Conservation (phyloP, 2,888 invertebrate genomes). For the Papilio demoleus region DNA sequence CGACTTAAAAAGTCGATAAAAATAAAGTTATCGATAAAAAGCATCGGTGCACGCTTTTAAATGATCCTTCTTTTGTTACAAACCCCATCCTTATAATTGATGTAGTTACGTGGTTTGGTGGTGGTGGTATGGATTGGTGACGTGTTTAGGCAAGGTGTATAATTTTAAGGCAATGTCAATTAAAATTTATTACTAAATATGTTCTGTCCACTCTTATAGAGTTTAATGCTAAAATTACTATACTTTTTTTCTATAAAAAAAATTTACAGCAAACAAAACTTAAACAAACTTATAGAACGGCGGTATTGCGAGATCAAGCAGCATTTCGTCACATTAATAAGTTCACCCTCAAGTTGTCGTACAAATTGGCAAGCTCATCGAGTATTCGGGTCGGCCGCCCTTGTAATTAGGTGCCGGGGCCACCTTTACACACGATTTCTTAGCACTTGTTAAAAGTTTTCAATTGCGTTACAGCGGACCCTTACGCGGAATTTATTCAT, state of each 20-base stretch:
- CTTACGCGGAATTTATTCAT: constrained; percentile 82
- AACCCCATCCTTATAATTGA: not conserved
- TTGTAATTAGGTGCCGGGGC: constrained; percentile 75
- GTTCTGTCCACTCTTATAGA: too few relatives aligned
- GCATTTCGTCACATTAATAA: constrained; percentile 65
- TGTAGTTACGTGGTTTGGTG: too few relatives aligned
- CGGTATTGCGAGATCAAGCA: constrained; percentile 61
- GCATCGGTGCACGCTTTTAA: constrained; percentile 11
- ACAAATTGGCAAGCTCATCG: constrained; percentile 77
- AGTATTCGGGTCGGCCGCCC: constrained; percentile 70
- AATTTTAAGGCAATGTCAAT: too few relatives aligned
- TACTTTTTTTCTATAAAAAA: too few relatives aligned
- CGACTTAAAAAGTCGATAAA: constrained; percentile 30
- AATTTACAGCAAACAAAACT: not conserved
- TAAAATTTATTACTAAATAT: too few relatives aligned
- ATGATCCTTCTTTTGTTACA: not conserved
- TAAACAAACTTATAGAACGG: constrained; percentile 26
- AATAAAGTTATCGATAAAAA: constrained; percentile 26
- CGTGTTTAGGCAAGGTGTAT: not conserved
- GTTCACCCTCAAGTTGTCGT: constrained; percentile 73
- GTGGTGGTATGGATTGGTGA: too few relatives aligned
- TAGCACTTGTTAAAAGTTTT: constrained; percentile 83
- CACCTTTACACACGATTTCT: constrained; percentile 83
- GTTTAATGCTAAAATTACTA: too few relatives aligned
- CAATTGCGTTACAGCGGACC: constrained; percentile 80